Conservation (phyloP, 2,797 vertebrate species). For the Sebastes nivosus region DNA sequence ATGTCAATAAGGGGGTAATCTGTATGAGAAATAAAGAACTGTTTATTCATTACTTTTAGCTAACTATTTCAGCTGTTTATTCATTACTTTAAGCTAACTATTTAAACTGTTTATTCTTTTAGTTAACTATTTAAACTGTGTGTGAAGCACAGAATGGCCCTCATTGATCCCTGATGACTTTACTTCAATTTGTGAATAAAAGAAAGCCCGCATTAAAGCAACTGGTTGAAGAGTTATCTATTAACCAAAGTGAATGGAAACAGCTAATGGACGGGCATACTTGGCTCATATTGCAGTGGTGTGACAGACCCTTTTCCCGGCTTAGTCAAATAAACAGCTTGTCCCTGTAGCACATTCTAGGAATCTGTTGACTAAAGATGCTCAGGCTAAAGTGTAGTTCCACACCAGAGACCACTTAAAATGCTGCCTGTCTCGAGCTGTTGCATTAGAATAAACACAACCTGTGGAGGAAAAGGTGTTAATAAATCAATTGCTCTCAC, state of each 20-base stretch:
- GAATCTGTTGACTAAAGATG: slow-evolving; percentile 23
- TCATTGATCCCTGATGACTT: not conserved
- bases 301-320: slow-evolving; percentile 10
- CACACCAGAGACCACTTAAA: slow-evolving; percentile 18
- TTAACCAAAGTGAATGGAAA: slow-evolving; percentile 58
- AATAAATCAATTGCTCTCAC: slow-evolving; percentile 24
- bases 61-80: not conserved
- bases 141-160: not conserved
- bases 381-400: not conserved
- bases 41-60: not conserved
- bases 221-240: slow-evolving; percentile 31
- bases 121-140: not conserved
- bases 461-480: slow-evolving; percentile 11
- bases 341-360: slow-evolving; percentile 16
- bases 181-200: slow-evolving; percentile 17
- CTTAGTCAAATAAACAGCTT: slow-evolving; percentile 50
- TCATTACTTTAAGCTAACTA: not conserved
- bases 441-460: slow-evolving; percentile 13
- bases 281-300: slow-evolving; percentile 10
- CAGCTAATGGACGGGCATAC: slow-evolving; percentile 30
- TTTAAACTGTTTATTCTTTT: not conserved
- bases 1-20: too few species aligned
- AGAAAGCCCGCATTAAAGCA: slow-evolving; percentile 6
- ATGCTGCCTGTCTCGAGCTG: not conserved
- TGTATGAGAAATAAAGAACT: too few species aligned